Evolutionary conservation across 2,888 invertebrate genomes (phyloP).

Genomic region (Eulithis testata): DNA sequence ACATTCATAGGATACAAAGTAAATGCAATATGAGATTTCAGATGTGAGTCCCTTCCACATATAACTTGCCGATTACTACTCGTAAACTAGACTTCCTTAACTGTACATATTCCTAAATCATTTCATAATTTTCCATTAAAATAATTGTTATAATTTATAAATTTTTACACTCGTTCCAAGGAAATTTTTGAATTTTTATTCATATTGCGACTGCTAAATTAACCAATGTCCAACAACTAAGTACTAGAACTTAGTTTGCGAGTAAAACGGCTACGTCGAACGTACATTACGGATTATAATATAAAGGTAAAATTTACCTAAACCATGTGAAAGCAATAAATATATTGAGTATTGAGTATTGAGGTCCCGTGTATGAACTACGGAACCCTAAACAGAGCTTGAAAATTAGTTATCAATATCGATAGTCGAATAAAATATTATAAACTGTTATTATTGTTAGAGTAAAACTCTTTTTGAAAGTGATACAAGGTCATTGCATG

Average conservation of each 20-base stretch:
- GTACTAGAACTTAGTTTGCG: neutral
- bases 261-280: neutral
- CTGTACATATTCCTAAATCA: no score
- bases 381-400: neutral
- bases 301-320: no score
- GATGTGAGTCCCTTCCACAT: no score
- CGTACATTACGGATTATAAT: neutral
- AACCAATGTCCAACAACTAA: neutral
- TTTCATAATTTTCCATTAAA: no score
- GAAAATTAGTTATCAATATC: constrained; percentile 21
- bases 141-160: no score
- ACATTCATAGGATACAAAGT: no score
- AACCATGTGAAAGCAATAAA: no score
- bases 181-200: neutral
- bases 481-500: constrained; percentile 8
- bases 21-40: no score
- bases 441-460: constrained; percentile 18
- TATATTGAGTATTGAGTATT: no score
- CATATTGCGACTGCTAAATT: neutral
- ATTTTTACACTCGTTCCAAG: no score
- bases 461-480: constrained; percentile 17
- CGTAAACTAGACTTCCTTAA: no score
- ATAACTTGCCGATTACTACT: no score
- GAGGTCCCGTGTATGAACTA: neutral
- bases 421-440: constrained; percentile 22